A percentile compares a stretch with the other conserved stretches of the same genome.
Evolutionary conservation across 2,113 vertebrate species (phyloP).

Genomic region (Rhinogobius similis): DNA sequence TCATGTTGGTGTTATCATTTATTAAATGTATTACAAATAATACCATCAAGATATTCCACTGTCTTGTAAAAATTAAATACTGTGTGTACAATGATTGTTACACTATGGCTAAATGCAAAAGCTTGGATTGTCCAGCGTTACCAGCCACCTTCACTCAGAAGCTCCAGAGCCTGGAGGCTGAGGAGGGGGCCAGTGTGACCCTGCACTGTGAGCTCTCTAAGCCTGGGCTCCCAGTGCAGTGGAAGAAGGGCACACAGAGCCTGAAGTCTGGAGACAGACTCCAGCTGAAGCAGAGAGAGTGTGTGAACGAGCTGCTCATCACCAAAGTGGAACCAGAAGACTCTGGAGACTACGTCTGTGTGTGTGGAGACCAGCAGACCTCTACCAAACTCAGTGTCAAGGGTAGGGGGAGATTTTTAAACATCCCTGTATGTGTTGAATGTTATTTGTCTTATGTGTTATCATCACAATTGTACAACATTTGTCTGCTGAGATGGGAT

Average conservation of each 20-base stretch:
- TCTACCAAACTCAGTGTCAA: constrained; percentile 67
- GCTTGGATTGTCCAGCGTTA: constrained; percentile 52
- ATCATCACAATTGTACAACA: too few species aligned
- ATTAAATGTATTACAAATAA: neutral
- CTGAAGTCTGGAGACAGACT: constrained; percentile 79
- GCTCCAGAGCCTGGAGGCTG: constrained; percentile 72
- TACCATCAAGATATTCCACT: neutral
- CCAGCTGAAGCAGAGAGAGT: constrained; percentile 65
- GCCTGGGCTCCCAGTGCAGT: constrained; percentile 75
- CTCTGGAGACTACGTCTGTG: constrained; percentile 74
- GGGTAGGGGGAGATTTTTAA: constrained; percentile 32
- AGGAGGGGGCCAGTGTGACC: constrained; percentile 72
- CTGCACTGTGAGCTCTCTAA: constrained; percentile 82
- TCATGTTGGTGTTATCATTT: neutral
- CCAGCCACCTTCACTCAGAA: constrained; percentile 57
- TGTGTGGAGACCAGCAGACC: constrained; percentile 75
- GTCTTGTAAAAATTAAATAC: neutral
- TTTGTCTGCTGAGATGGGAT: neutral
- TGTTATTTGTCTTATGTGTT: too few species aligned
- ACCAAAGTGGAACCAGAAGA: constrained; percentile 45
- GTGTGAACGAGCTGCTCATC: constrained; percentile 70
- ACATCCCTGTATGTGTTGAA: too few species aligned
- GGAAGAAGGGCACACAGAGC: constrained; percentile 68
- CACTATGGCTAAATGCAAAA: constrained; percentile 18
- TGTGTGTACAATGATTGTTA: neutral